Evolutionary conservation across 2,888 invertebrate genomes (phyloP).

Genomic region (Hartigia nigra): DNA sequence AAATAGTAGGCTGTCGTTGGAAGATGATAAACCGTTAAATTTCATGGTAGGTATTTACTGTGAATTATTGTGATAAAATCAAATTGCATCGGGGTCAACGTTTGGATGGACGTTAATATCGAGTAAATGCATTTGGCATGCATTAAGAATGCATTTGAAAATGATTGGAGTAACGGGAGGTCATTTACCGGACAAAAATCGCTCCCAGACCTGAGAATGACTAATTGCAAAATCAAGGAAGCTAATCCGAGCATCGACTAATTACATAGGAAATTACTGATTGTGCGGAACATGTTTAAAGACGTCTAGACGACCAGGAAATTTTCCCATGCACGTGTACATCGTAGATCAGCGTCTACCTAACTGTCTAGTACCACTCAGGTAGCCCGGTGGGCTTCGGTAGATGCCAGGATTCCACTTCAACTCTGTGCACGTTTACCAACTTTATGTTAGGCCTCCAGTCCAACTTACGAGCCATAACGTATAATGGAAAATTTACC

Average conservation of each 20-base stretch:
- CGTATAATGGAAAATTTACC: neutral
- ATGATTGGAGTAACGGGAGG: neutral
- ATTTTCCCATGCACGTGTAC: slow-evolving; percentile 1
- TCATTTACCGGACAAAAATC: neutral
- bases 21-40: neutral
- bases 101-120: neutral
- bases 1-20: neutral
- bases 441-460: neutral
- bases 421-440: neutral
- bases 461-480: neutral
- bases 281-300: neutral
- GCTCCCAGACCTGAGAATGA: neutral
- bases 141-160: neutral
- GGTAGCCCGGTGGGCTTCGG: neutral
- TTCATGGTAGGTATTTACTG: neutral
- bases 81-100: neutral
- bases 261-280: slow-evolving; percentile 4
- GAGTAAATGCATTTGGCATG: neutral
- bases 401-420: neutral
- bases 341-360: neutral
- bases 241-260: neutral
- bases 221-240: neutral
- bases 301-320: slow-evolving; percentile 1
- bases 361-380: neutral
- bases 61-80: neutral